phyloP scores from a whole-genome alignment of 2,797 vertebrate genomes.

The Rhinogobio ventralis region DNA sequence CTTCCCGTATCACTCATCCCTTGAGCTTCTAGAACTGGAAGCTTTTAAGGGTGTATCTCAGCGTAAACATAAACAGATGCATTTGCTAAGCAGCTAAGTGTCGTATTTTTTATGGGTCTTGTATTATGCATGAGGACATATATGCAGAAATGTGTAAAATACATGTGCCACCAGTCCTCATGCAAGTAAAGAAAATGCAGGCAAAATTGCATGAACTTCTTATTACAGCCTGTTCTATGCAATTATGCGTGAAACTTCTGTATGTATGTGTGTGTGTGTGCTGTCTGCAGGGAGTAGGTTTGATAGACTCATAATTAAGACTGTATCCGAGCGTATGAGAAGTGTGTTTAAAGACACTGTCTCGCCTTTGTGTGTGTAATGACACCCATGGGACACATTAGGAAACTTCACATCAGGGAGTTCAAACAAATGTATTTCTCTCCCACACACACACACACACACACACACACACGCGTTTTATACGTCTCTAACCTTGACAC shows the following conservation, averaged over 20 bases:
- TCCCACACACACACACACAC: conserved; percentile 12
- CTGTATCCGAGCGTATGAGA: conserved; percentile 32
- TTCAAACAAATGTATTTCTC: conserved; percentile 33
- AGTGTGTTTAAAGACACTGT: conserved; percentile 50
- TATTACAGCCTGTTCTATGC: conserved; percentile 3
- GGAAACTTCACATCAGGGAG: conserved; percentile 31
- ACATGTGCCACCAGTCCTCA: conserved; percentile 4
- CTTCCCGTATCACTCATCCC: not conserved
- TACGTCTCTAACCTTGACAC: not conserved
- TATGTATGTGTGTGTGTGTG: conserved; percentile 35
- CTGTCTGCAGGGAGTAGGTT: conserved; percentile 48
- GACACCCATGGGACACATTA: conserved; percentile 51
- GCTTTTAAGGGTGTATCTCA: not conserved
- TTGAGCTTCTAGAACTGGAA: not conserved
- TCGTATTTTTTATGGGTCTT: conserved; percentile 10
- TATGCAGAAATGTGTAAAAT: conserved; percentile 20
- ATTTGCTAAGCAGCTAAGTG: conserved; percentile 5
- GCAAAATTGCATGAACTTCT: not conserved
- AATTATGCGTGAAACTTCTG: conserved; percentile 28
- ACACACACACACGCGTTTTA: conserved; percentile 1
- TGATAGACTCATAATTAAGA: conserved; percentile 55
- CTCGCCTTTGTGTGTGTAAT: conserved; percentile 50
- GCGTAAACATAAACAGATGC: not conserved
- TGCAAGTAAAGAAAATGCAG: not conserved
- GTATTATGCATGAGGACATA: conserved; percentile 17